Evolutionary conservation across 2,113 vertebrate genomes (phyloP).

Genomic region (Stegastes partitus): DNA sequence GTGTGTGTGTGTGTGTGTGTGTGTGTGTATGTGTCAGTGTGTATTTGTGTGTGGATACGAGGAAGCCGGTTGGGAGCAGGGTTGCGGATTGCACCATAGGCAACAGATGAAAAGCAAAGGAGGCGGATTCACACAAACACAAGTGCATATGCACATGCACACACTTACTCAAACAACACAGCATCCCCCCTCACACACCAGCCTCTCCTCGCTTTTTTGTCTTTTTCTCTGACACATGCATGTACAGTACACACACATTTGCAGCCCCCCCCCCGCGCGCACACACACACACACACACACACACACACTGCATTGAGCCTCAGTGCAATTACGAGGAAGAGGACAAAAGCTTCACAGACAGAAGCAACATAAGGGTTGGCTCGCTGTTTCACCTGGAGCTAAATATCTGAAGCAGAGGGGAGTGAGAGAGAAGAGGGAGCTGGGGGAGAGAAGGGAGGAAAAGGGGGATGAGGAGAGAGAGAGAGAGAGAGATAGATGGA

Average conservation of each 20-base stretch:
- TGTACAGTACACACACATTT: constrained; percentile 49
- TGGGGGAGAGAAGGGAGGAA: constrained; percentile 11
- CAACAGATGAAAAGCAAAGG: constrained; percentile 84
- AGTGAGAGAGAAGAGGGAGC: constrained; percentile 42
- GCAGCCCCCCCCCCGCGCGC: neutral
- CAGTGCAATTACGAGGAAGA: constrained; percentile 78
- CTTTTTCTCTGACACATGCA: constrained; percentile 49
- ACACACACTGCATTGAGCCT: constrained; percentile 80
- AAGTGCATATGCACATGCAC: neutral
- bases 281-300: constrained; percentile 13
- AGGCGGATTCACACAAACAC: constrained; percentile 49
- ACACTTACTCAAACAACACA: constrained; percentile 29
- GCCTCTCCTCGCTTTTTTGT: constrained; percentile 37
- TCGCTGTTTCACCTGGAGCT: constrained; percentile 93
- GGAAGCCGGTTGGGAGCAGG: constrained; percentile 46
- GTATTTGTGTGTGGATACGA: neutral
- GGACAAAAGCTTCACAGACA: constrained; percentile 90
- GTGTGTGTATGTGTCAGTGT: constrained; percentile 14
- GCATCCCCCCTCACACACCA: neutral
- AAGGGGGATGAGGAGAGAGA: constrained; percentile 31
- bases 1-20: constrained; percentile 38
- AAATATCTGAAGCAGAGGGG: constrained; percentile 86
- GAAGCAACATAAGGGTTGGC: constrained; percentile 88
- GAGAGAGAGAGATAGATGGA: constrained; percentile 31
- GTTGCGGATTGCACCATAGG: constrained; percentile 81